Evolutionary conservation across 2,888 invertebrate genomes (phyloP).

Genomic region (Oligia fasciuncula): DNA sequence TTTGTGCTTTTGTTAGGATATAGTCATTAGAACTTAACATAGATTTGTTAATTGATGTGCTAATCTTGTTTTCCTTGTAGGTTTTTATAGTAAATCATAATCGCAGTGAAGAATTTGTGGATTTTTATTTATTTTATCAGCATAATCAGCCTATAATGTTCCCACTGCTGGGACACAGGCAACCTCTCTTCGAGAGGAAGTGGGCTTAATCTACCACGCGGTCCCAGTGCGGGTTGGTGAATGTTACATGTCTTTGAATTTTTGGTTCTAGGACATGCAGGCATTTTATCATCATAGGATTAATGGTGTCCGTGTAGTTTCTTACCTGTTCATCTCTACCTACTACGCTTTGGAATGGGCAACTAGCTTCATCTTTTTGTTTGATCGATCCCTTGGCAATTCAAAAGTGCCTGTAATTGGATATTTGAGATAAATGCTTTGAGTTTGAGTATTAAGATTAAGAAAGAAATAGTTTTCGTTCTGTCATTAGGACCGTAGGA

Average conservation of each 20-base stretch:
- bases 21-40: conserved; percentile 24
- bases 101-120: not conserved
- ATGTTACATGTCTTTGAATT: not conserved
- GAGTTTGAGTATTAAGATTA: not conserved
- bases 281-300: not conserved
- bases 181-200: not conserved
- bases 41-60: conserved; percentile 28
- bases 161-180: not conserved
- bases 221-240: not conserved
- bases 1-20: conserved; percentile 5
- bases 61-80: conserved; percentile 10
- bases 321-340: not conserved
- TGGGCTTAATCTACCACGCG: too few species aligned
- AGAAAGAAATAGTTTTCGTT: not conserved
- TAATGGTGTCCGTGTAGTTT: not conserved
- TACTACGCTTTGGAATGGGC: not conserved
- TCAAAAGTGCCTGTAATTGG: not conserved
- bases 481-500: not conserved
- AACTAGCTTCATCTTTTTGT: not conserved
- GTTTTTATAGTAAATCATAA: not conserved
- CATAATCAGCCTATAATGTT: not conserved
- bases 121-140: not conserved
- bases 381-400: not conserved
- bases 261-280: not conserved
- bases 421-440: not conserved